A percentile compares a stretch with the other conserved stretches of the same genome.
Evolutionary conservation across 2,113 vertebrate species (phyloP).

Genomic region (Leucopsar rothschildi): DNA sequence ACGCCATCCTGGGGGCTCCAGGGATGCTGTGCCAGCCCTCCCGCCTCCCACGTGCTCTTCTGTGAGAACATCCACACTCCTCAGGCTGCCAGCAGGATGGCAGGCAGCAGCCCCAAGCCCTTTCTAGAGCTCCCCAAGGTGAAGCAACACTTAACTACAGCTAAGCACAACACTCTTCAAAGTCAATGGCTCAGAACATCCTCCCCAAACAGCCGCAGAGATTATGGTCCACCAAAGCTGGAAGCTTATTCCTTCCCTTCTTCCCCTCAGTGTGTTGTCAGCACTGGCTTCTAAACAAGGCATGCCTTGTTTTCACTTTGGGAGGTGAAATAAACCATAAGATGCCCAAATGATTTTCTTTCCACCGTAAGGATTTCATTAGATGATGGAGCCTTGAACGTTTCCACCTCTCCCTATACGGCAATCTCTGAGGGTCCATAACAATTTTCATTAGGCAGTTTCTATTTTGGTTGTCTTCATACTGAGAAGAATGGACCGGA

Average conservation of each 20-base stretch:
- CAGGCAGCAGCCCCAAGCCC: background rate
- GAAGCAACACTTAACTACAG: rapidly evolving
- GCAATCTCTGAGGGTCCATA: background rate
- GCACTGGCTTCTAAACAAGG: background rate
- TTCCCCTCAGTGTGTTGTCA: rapidly evolving
- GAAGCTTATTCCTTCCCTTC: background rate
- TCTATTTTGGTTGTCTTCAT: background rate
- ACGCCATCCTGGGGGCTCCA: rapidly evolving
- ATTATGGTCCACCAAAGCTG: background rate
- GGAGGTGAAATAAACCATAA: background rate
- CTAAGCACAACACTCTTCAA: background rate
- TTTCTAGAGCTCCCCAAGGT: background rate
- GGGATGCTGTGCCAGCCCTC: background rate
- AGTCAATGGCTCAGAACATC: background rate
- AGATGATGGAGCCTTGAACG: background rate
- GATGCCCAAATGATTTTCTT: background rate
- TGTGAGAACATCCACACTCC: background rate
- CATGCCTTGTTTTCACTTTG: background rate
- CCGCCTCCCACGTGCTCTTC: rapidly evolving
- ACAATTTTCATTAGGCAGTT: background rate
- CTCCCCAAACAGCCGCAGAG: background rate
- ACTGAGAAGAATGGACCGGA: background rate
- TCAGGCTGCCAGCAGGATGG: background rate
- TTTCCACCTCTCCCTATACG: background rate
- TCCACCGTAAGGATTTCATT: background rate